Base-by-base conservation (phyloP, 53 echinoderm and acorn worm genomes). In the Holothuria leucospilota region DNA sequence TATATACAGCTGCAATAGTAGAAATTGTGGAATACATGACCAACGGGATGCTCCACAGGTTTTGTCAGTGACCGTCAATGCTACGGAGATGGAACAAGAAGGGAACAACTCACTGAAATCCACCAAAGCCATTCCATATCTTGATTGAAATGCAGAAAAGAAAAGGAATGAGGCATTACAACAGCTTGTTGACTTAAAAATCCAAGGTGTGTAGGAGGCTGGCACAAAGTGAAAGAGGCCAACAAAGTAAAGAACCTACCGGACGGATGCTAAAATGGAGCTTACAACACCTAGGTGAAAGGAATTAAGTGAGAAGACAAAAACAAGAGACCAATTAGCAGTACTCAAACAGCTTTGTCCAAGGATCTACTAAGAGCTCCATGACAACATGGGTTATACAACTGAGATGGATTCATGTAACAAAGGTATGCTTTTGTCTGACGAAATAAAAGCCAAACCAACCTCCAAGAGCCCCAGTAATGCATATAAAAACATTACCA, bases 201-300 rank as follows among this genome's bases (percentile, higher is more conserved):
- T 29, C 16, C 38, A 46, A 9, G 90, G 86, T 12, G n/a, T n/a
- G n/a, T n/a, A 71, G 77, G 12, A 49, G 29, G 61, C 92, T 86
- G 13, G 63, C 41, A 1, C 1, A 40, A 2, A 7, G 42, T 15
- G 86, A 81, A 25, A 6, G 86, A 63, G 68, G 51, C 13, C 65
- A 81, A 20, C 69, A 84, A 51, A 15, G 29, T 6, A 62, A 63
- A 13, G 39, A 69, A 2, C 66, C 69, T 4, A 68, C 5, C 21
- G 23, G 77, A n/a, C 8, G 69, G 51, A 56, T 90, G 65, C 86
- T 77, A 27, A 86, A 92, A 38, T 92, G 92, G 89, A 71, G 72
- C 4, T 85, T 61, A 23, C 83, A 85, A 23, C 81, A 85, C 2
- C 20, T 92, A 2, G 85, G 62, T 56, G 77, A 72, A 8, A 86